Conservation (phyloP, 53 echinoderm and acorn worm genomes). For the Holothuria leucospilota region DNA sequence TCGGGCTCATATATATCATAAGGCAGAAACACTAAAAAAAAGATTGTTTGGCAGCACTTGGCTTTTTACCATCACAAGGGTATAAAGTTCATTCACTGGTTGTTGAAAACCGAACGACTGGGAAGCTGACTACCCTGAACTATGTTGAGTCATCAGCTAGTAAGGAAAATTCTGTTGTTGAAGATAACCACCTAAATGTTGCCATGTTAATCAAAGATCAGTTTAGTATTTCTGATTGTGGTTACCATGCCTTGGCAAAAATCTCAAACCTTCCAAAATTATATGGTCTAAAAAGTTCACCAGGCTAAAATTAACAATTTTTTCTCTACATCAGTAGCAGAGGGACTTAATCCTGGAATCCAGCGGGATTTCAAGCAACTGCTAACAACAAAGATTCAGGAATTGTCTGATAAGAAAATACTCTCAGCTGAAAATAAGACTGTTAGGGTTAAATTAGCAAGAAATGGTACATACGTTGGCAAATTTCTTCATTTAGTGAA, state of each 20-base stretch:
- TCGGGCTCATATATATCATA: not conserved
- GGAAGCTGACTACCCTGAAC: constrained; percentile 3
- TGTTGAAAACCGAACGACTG: not conserved
- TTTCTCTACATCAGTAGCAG: not conserved
- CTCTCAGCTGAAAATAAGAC: constrained; percentile 18
- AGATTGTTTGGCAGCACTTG: constrained; percentile 14
- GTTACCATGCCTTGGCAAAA: constrained; percentile 33
- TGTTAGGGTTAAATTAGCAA: constrained; percentile 15
- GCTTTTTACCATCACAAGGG: not conserved
- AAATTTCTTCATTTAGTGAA: constrained; percentile 16
- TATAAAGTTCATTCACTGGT: constrained; percentile 7
- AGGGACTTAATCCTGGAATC: constrained; percentile 11
- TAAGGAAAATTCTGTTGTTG: not conserved
- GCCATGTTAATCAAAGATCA: constrained; percentile 24
- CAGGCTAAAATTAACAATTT: constrained; percentile 14
- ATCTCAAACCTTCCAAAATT: constrained; percentile 8
- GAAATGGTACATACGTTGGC: constrained; percentile 16
- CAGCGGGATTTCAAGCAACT: constrained; percentile 15
- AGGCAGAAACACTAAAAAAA: not conserved
- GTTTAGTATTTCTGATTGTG: constrained; percentile 12
- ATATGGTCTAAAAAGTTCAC: constrained; percentile 11
- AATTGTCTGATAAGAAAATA: constrained; percentile 3
- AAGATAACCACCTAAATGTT: not conserved
- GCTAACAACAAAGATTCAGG: not conserved
- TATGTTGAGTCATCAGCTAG: not conserved